These are phyloP conservation scores for Tineola bisselliella DNA, from an alignment of 2,888 invertebrate genomes.

Conservation along the genomic window DNA sequence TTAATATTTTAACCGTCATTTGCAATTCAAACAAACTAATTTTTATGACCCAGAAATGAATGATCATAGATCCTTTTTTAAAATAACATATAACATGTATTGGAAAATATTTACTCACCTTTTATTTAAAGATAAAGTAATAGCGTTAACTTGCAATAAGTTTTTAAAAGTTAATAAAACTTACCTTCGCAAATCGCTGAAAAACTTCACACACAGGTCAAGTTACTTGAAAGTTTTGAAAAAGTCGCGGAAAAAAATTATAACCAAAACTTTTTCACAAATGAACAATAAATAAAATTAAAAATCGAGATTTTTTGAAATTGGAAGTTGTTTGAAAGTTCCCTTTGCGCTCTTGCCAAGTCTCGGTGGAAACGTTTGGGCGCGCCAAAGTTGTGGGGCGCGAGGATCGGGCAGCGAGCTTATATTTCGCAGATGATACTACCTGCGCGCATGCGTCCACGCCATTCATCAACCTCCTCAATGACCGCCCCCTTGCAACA, in stretches of 20 bases:
- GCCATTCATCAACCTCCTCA: constrained; percentile 56
- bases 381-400: constrained; percentile 62
- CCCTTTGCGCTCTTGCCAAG: constrained; percentile 21
- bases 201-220: not conserved
- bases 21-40: too few relatives aligned
- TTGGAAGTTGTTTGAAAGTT: not conserved
- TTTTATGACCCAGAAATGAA: too few relatives aligned
- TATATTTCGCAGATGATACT: constrained; percentile 45
- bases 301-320: not conserved
- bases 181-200: not conserved
- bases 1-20: too few relatives aligned
- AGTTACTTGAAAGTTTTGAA: not conserved
- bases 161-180: not conserved
- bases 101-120: too few relatives aligned
- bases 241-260: not conserved
- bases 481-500: constrained; percentile 45
- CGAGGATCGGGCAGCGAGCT: constrained; percentile 43
- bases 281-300: not conserved
- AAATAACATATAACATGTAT: too few relatives aligned
- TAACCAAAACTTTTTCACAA: not conserved
- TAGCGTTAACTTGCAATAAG: too few relatives aligned
- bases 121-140: too few relatives aligned
- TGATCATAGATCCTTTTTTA: too few relatives aligned
- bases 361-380: constrained; percentile 49
- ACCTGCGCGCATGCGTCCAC: constrained; percentile 44